phyloP scores from a whole-genome alignment of 2,113 vertebrate genomes.

The Atlantisia rogersi region DNA sequence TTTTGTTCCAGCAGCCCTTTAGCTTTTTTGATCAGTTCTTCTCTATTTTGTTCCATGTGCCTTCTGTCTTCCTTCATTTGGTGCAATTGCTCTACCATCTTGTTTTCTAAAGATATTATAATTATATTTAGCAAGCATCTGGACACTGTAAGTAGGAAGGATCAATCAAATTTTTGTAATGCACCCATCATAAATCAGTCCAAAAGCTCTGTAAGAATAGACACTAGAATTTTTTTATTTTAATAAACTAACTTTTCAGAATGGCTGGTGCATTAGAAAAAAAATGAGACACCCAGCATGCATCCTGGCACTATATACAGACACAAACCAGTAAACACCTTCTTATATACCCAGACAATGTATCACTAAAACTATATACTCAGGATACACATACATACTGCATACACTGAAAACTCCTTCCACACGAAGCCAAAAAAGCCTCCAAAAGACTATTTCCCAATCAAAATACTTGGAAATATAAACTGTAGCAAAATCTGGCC shows the following conservation, averaged over 20 bases:
- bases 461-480: background rate
- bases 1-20: conserved; percentile 84
- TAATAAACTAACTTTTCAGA: background rate
- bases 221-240: background rate
- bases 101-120: conserved; percentile 77
- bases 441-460: background rate
- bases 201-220: background rate
- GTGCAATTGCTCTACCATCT: conserved; percentile 80
- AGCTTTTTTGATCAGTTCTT: conserved; percentile 83
- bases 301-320: background rate
- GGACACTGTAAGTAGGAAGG: background rate
- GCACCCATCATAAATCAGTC: background rate
- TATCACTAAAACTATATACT: background rate
- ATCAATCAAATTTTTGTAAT: background rate
- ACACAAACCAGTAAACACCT: background rate
- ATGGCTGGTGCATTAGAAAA: background rate
- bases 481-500: background rate
- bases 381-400: background rate
- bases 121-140: conserved; percentile 18
- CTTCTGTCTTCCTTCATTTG: conserved; percentile 82
- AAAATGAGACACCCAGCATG: background rate
- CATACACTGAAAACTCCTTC: background rate
- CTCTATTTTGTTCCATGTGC: conserved; percentile 82
- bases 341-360: background rate
- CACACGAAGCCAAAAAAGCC: background rate